Evolutionary conservation across 2,888 invertebrate genomes (phyloP).

Genomic region (Cyclophora albipunctata): DNA sequence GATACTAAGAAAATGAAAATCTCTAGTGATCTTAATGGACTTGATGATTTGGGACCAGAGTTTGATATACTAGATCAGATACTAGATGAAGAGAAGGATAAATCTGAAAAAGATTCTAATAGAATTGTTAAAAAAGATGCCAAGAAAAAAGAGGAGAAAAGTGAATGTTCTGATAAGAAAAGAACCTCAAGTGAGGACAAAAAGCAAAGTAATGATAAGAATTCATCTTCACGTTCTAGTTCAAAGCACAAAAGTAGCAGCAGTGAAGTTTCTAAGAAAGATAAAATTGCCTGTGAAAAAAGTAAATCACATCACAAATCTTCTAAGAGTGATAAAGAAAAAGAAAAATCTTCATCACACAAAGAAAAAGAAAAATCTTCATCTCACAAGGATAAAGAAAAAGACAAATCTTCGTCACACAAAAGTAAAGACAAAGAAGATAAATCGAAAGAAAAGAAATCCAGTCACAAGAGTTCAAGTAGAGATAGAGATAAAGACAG

Average conservation of each 20-base stretch:
- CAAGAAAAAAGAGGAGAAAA: constrained; percentile 1
- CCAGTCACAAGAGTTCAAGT: constrained; percentile 49
- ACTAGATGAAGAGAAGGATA: constrained; percentile 55
- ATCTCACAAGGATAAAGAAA: constrained; percentile 24
- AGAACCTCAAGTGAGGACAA: constrained; percentile 14
- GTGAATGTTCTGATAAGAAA: not conserved
- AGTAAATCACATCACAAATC: constrained; percentile 11
- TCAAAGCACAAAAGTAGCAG: constrained; percentile 7
- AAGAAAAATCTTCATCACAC: constrained; percentile 31
- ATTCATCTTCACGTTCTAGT: constrained; percentile 15
- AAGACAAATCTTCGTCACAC: constrained; percentile 31
- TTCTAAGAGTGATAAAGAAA: constrained; percentile 24
- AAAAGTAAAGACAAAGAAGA: constrained; percentile 33
- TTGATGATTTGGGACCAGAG: constrained; percentile 66
- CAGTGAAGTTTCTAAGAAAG: constrained; percentile 8
- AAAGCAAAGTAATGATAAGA: constrained; percentile 22
- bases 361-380: constrained; percentile 26
- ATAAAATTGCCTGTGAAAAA: constrained; percentile 17
- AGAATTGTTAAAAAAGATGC: constrained; percentile 2
- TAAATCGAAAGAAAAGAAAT: constrained; percentile 38
- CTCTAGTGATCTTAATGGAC: constrained; percentile 54
- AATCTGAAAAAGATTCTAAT: constrained; percentile 17
- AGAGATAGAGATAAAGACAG: constrained; percentile 42
- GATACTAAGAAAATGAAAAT: constrained; percentile 51
- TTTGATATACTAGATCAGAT: constrained; percentile 72